Evolutionary conservation across 92 coral and sea anemone species (phyloP).

Genomic region (Isaurus tuberculatus): DNA sequence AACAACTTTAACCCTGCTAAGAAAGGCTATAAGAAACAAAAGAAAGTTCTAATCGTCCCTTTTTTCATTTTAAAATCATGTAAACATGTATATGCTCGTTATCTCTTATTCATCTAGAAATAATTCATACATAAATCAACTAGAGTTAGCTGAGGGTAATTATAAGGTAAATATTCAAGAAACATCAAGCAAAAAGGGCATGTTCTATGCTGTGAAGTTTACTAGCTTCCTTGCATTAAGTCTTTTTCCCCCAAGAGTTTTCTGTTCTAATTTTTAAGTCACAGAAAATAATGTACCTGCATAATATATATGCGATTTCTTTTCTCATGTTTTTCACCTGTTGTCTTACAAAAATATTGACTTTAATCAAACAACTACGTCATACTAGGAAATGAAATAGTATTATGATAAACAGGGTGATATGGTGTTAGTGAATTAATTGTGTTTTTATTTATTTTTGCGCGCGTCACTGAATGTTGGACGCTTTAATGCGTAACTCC

Average conservation of each 20-base stretch:
- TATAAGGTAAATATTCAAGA: not conserved
- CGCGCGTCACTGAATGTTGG: not conserved
- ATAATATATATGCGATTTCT: not conserved
- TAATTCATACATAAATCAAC: not conserved
- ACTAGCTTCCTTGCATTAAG: not conserved
- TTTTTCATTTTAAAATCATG: no score
- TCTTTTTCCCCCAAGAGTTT: not conserved
- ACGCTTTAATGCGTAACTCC: not conserved
- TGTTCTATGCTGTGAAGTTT: not conserved
- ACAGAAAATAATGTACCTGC: not conserved
- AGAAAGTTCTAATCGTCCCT: not conserved
- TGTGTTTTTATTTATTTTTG: not conserved
- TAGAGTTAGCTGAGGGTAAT: not conserved
- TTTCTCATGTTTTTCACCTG: not conserved
- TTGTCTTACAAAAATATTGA: not conserved
- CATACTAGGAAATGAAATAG: not conserved
- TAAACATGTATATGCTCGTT: not conserved
- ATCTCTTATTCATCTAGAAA: not conserved
- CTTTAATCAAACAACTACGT: not conserved
- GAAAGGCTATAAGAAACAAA: not conserved
- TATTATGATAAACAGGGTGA: not conserved
- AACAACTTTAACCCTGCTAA: not conserved
- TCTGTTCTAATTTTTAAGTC: not conserved
- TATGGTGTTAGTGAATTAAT: not conserved
- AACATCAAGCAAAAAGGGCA: not conserved